Percentiles rank a stretch among this genome's conserved stretches.
phyloP scores from a whole-genome alignment of 2,113 vertebrate genomes.

The Toxostoma redivivum region DNA sequence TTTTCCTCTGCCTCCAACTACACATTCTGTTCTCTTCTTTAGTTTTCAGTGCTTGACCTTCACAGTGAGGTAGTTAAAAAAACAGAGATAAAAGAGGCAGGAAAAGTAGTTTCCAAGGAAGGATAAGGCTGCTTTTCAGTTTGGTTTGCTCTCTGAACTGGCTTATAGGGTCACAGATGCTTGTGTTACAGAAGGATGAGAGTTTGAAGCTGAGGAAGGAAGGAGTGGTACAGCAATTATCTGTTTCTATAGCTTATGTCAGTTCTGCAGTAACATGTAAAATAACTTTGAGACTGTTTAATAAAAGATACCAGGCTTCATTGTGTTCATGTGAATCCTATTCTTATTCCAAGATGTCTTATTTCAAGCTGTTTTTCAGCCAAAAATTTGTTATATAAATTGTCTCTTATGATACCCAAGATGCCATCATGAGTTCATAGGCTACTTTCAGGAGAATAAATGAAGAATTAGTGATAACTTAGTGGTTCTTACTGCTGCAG shows the following conservation, averaged over 20 bases:
- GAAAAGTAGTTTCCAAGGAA: not conserved
- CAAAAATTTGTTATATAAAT: not conserved
- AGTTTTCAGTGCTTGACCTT: not conserved
- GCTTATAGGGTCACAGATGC: not conserved
- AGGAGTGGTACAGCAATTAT: not conserved
- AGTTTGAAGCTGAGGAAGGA: not conserved
- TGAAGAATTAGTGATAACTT: not conserved
- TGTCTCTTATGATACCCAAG: not conserved
- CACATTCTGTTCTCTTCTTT: not conserved
- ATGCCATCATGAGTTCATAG: not conserved
- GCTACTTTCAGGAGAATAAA: not conserved
- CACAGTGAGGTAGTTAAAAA: not conserved
- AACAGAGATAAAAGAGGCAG: not conserved
- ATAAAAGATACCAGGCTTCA: not conserved
- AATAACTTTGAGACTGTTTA: not conserved
- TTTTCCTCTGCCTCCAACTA: not conserved
- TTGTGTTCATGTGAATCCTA: not conserved
- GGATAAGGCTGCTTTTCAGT: not conserved
- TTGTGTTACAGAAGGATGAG: not conserved
- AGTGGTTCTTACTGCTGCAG: not conserved
- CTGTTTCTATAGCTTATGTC: not conserved
- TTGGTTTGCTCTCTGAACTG: not conserved
- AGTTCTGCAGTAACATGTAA: not conserved
- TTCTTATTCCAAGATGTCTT: not conserved
- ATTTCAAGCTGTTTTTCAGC: not conserved